phyloP scores from a whole-genome alignment of 92 coral and sea anemone genomes.

The Hydrozoanthus gracilis region DNA sequence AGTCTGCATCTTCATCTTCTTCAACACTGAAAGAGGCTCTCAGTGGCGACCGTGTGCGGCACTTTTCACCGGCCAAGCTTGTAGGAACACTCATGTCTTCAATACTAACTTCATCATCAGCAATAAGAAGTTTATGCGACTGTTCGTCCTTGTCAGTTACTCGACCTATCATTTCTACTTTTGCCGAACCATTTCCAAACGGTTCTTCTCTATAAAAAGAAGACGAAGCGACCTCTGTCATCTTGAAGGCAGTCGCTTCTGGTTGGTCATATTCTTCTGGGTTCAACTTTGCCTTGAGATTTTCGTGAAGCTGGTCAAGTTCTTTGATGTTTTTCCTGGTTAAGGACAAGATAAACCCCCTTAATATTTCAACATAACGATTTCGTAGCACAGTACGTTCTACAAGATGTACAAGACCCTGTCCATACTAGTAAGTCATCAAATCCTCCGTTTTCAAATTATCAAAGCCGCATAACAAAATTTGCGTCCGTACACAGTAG shows the following conservation, averaged over 20 bases:
- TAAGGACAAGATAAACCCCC: neutral
- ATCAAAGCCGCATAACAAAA: too few species aligned
- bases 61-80: neutral
- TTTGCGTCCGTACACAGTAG: too few species aligned
- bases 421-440: too few species aligned
- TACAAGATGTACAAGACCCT: too few species aligned
- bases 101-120: neutral
- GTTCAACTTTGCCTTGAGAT: slow-evolving; percentile 63
- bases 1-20: neutral
- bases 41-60: neutral
- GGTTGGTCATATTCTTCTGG: neutral
- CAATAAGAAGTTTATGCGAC: slow-evolving; percentile 4
- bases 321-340: slow-evolving; percentile 91
- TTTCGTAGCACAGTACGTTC: neutral
- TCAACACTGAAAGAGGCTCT: neutral
- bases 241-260: neutral
- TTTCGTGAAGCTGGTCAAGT: slow-evolving; percentile 78
- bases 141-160: neutral
- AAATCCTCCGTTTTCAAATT: too few species aligned
- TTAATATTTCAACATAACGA: neutral
- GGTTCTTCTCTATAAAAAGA: neutral
- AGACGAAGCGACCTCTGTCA: neutral
- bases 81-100: neutral
- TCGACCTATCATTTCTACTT: slow-evolving; percentile 2
- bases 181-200: neutral